phyloP scores from a whole-genome alignment of 1,140 invertebrate genomes.

The Drosophila rhopaloa region DNA sequence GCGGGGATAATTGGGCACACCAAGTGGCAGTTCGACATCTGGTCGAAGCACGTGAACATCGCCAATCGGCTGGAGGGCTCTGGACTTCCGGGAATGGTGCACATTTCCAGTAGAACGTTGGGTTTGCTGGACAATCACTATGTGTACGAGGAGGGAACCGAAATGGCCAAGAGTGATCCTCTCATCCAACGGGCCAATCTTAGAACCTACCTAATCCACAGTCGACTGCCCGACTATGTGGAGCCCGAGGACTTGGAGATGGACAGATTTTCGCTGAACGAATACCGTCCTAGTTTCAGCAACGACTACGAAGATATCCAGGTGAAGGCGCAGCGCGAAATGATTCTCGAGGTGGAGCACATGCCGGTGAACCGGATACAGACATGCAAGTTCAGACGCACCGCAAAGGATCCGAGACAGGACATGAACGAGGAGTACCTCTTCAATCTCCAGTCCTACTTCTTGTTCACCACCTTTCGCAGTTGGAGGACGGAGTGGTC shows the following conservation, averaged over 20 bases:
- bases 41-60: constrained; percentile 97
- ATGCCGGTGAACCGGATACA: constrained; percentile 65
- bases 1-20: constrained; percentile 94
- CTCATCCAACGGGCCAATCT: constrained; percentile 88
- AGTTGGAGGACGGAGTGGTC: constrained; percentile 43
- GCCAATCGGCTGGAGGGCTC: constrained; percentile 97
- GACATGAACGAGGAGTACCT: constrained; percentile 44
- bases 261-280: not conserved
- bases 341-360: constrained; percentile 69
- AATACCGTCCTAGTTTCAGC: not conserved
- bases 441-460: constrained; percentile 57
- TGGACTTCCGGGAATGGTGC: constrained; percentile 94
- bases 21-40: constrained; percentile 98
- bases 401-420: not conserved
- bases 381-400: constrained; percentile 7
- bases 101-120: constrained; percentile 92
- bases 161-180: constrained; percentile 87
- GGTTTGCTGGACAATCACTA: constrained; percentile 87
- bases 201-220: constrained; percentile 89
- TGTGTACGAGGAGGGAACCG: constrained; percentile 86
- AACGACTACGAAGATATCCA: constrained; percentile 14
- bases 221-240: constrained; percentile 19
- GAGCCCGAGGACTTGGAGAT: not conserved
- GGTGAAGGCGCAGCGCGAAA: constrained; percentile 13
- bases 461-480: constrained; percentile 52